Percentiles rank a stretch among this genome's conserved stretches.
phyloP scores from a whole-genome alignment of 2,797 vertebrate species.

The Neomorphus geoffroyi region DNA sequence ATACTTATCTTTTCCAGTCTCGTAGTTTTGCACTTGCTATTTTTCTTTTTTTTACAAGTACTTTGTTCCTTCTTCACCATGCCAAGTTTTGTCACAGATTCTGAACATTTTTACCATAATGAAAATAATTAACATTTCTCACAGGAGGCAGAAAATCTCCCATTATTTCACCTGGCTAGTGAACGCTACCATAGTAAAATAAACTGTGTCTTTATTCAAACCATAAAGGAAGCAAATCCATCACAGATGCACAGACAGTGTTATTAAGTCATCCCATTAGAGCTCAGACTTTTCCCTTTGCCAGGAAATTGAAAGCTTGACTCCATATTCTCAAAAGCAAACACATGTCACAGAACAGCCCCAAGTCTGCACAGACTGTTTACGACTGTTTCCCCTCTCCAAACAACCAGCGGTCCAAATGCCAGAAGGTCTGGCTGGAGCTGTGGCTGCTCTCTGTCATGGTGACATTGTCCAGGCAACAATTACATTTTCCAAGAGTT shows the following conservation, averaged over 20 bases:
- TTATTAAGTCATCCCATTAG: background rate
- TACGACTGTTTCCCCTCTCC: background rate
- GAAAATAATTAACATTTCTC: slow-evolving; percentile 16
- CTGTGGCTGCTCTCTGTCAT: background rate
- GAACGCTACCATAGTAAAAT: background rate
- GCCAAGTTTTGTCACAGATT: slow-evolving; percentile 4
- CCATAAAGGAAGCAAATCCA: slow-evolving; percentile 21
- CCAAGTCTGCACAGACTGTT: background rate
- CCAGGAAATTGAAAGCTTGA: slow-evolving; percentile 18
- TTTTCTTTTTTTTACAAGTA: background rate
- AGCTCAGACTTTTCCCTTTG: slow-evolving; percentile 5
- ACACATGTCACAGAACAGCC: slow-evolving; percentile 32
- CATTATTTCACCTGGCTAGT: slow-evolving; percentile 12
- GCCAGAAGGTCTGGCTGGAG: background rate
- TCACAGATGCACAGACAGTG: background rate
- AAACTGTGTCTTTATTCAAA: background rate
- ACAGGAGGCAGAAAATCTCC: slow-evolving; percentile 1
- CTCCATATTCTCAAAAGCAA: slow-evolving; percentile 35
- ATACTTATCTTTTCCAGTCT: background rate
- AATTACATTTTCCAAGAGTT: background rate
- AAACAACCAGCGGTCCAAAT: background rate
- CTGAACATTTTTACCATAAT: slow-evolving; percentile 18
- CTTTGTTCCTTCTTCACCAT: background rate
- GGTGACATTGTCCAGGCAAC: background rate
- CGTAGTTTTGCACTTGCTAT: background rate